Evolutionary conservation across 2,888 invertebrate species (phyloP), one percentile per base, ranked within the genome.

Genomic region (Leucophenga maculata): DNA sequence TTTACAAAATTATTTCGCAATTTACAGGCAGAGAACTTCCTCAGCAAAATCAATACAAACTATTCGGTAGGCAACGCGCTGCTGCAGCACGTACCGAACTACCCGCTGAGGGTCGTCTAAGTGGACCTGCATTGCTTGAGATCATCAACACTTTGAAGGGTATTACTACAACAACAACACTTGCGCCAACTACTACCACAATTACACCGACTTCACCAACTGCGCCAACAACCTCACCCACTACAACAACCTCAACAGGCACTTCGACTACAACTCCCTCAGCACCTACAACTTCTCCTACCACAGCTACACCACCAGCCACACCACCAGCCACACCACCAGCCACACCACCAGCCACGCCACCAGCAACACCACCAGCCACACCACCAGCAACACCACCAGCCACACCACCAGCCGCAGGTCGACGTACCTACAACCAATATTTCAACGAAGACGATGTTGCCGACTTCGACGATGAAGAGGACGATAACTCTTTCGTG

Each of bases 41-140:
- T 72, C 31, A 68, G 65, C 0, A 62, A 72, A 13, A 31, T 6
- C 62, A 72, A 13, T 77, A 75, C 39, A 71, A 74, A 65, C 69
- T 77, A 31, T 74, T 77, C 3, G 72, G 65, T 18, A 60, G 31
- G 39, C 60, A 60, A 39, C 60, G 60, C 11, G 57, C 13, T 13
- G 20, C 57, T 1, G 3, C 57, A 3, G 57, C 31, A 14, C 31
- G 14, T 16, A 66, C 59, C n/a, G 71, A 72, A 18, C 64, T 69
- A 62, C 68, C 62, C 0, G 74, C 75, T 8, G 78, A 82, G 65
- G 82, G 78, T 14, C 80, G 82, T 32, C 20, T 77, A 6, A 75
- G 70, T 26, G 69, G 76, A 26, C 1, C 52, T 0, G 80, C 79
- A 65, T 67, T 80, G 39, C 68, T 74, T 1, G 73, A 70, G 0